Percentiles rank a stretch among this genome's conserved stretches.
Evolutionary conservation across 2,888 invertebrate species (phyloP).

Genomic region (Schrankia costaestrigalis): DNA sequence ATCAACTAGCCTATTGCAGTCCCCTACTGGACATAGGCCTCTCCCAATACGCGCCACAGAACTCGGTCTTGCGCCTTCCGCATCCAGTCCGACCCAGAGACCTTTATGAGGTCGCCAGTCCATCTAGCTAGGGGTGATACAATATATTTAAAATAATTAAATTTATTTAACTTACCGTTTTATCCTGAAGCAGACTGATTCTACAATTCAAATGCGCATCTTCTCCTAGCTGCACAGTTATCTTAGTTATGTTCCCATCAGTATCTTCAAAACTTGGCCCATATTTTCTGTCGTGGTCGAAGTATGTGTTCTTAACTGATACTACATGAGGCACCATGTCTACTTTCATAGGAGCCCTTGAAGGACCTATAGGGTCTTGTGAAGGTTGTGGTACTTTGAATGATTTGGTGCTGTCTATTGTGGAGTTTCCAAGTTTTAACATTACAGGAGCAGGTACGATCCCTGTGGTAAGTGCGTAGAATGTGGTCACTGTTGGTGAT

Average conservation of each 20-base stretch:
- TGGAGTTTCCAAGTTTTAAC: slow-evolving; percentile 74
- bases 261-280: slow-evolving; percentile 86
- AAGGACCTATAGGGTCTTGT: slow-evolving; percentile 28
- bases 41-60: too few species aligned
- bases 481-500: slow-evolving; percentile 65
- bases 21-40: too few species aligned
- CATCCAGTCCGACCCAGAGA: too few species aligned
- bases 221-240: slow-evolving; percentile 87
- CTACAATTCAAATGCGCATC: slow-evolving; percentile 87
- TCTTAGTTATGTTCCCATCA: slow-evolving; percentile 83
- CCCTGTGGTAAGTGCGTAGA: slow-evolving; percentile 67
- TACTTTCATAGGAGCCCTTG: slow-evolving; percentile 28
- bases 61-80: too few species aligned
- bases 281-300: slow-evolving; percentile 80
- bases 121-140: too few species aligned
- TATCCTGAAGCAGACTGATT: slow-evolving; percentile 87
- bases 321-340: slow-evolving; percentile 66
- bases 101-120: too few species aligned
- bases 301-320: slow-evolving; percentile 64
- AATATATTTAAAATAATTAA: too few species aligned
- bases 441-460: slow-evolving; percentile 66
- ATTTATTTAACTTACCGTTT: slow-evolving; percentile 81
- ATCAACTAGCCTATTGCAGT: too few species aligned
- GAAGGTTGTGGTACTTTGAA: slow-evolving; percentile 72
- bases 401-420: slow-evolving; percentile 74